phyloP scores from a whole-genome alignment of 2,113 vertebrate species.

The Atractosteus spatula region DNA sequence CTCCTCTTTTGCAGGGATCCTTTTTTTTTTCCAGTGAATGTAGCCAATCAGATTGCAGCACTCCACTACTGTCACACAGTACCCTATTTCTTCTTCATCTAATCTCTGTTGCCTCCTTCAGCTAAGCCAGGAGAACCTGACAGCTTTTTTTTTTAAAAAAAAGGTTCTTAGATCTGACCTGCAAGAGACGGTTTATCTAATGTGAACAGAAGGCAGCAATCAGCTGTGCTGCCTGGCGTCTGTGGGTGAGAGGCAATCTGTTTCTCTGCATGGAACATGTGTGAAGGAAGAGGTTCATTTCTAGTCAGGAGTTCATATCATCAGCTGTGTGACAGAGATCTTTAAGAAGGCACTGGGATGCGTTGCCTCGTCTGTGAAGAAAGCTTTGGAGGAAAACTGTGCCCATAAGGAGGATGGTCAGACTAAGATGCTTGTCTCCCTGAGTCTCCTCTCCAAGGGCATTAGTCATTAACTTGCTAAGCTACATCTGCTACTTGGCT shows the following conservation, averaged over 20 bases:
- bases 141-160: slow-evolving; percentile 19
- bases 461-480: slow-evolving; percentile 65
- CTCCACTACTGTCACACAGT: slow-evolving; percentile 55
- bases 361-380: neutral
- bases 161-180: neutral
- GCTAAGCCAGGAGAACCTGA: slow-evolving; percentile 26
- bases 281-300: neutral
- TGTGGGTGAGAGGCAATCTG: neutral
- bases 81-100: slow-evolving; percentile 40
- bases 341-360: neutral
- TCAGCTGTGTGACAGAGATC: neutral
- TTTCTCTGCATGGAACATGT: neutral
- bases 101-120: slow-evolving; percentile 43
- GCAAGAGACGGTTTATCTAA: neutral
- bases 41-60: slow-evolving; percentile 25
- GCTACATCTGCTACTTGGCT: slow-evolving; percentile 73
- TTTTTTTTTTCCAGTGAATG: neutral
- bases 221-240: neutral
- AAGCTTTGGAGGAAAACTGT: neutral
- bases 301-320: slow-evolving; percentile 1
- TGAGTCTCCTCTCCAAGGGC: slow-evolving; percentile 65
- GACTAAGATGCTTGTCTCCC: slow-evolving; percentile 52
- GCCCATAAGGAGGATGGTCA: slow-evolving; percentile 20
- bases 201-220: neutral
- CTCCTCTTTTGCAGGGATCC: slow-evolving; percentile 29